Percentiles rank a stretch among this genome's conserved stretches.
Evolutionary conservation across 2,888 invertebrate genomes (phyloP).

Genomic region (Noctua pronuba): DNA sequence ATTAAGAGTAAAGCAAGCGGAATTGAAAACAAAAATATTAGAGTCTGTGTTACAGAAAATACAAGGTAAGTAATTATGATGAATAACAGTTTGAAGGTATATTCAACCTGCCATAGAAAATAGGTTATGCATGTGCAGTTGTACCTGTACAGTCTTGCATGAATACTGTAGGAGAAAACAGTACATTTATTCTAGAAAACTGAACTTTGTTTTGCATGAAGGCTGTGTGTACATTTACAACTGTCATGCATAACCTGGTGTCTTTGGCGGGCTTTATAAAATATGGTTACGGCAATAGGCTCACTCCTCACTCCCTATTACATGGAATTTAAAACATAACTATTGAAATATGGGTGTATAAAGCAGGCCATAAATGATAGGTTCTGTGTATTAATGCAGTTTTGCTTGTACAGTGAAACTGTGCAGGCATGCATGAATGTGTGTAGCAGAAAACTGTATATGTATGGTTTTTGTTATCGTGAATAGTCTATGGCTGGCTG

Average conservation of each 20-base stretch:
- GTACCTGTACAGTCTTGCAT: no score
- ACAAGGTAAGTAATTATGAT: constrained; percentile 20
- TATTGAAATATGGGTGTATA: background rate
- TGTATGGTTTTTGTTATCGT: no score
- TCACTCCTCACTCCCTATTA: background rate
- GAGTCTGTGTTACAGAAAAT: constrained; percentile 28
- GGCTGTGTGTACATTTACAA: background rate
- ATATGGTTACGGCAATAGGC: background rate
- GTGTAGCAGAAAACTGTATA: no score
- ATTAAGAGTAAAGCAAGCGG: constrained; percentile 24
- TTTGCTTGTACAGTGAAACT: no score
- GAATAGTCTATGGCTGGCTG: background rate
- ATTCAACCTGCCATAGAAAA: background rate
- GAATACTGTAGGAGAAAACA: background rate
- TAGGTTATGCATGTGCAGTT: background rate
- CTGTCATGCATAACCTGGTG: background rate
- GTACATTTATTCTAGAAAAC: background rate
- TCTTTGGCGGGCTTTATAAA: no score
- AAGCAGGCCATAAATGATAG: background rate
- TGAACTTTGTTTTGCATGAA: background rate
- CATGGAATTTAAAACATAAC: background rate
- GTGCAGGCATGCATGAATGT: background rate
- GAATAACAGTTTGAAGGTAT: background rate
- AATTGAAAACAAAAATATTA: constrained; percentile 36
- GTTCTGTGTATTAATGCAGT: background rate